Evolutionary conservation across 2,888 invertebrate genomes (phyloP).

Genomic region (Oscheius sp.): DNA sequence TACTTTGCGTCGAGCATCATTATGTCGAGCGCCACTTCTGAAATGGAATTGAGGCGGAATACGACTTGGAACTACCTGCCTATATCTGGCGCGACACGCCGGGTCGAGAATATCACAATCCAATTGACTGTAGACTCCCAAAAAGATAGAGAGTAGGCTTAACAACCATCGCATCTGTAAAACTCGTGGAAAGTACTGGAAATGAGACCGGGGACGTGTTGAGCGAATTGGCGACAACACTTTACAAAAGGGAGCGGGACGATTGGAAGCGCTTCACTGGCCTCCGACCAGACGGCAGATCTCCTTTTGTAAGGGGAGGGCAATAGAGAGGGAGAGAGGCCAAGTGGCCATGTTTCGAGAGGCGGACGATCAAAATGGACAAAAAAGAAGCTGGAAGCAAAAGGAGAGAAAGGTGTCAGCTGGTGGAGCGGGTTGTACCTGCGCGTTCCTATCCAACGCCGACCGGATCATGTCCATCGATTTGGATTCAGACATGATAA

Average conservation of each 20-base stretch:
- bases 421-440: conserved; percentile 20
- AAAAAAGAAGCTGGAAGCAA: not conserved
- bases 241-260: conserved; percentile 22
- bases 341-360: not conserved
- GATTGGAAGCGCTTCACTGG: conserved; percentile 1
- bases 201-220: not conserved
- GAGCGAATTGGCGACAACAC: not conserved
- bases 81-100: conserved; percentile 59
- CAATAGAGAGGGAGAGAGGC: not conserved
- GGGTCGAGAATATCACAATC: conserved; percentile 70
- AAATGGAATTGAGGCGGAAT: conserved; percentile 20
- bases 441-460: conserved; percentile 21
- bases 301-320: not conserved
- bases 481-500: conserved; percentile 15
- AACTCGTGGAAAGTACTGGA: not conserved
- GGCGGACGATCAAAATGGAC: not conserved
- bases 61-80: conserved; percentile 34
- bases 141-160: conserved; percentile 33
- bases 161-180: conserved; percentile 38
- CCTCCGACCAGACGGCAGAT: not conserved
- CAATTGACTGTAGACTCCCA: conserved; percentile 42
- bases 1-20: conserved; percentile 44
- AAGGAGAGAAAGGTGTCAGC: conserved; percentile 4
- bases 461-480: conserved; percentile 32
- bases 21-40: conserved; percentile 44